phyloP scores from a whole-genome alignment of 2,888 invertebrate species.

The Sceliomorpha sp. region DNA sequence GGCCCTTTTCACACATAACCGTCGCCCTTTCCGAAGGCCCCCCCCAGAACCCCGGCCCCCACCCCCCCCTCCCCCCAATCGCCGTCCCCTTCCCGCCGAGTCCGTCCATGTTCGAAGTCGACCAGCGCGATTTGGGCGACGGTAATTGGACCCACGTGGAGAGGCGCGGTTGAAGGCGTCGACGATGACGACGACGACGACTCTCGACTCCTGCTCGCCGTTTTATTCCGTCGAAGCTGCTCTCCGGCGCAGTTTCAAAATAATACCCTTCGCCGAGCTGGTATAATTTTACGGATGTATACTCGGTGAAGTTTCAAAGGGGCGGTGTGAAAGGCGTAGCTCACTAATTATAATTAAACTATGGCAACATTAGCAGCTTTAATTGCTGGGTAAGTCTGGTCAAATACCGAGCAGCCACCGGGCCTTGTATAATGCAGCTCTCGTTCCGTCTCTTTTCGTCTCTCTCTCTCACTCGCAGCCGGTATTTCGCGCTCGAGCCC shows the following conservation, averaged over 20 bases:
- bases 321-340: conserved; percentile 78
- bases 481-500: conserved; percentile 4
- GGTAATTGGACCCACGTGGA: too few species aligned
- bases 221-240: conserved; percentile 1
- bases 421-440: conserved; percentile 29
- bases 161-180: too few species aligned
- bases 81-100: too few species aligned
- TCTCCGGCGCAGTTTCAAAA: conserved; percentile 17
- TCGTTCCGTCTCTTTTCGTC: neutral
- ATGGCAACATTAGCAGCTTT: conserved; percentile 78
- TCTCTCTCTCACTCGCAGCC: too few species aligned
- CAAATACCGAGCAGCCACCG: conserved; percentile 71
- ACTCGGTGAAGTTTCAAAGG: conserved; percentile 62
- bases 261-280: conserved; percentile 26
- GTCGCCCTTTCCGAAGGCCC: too few species aligned
- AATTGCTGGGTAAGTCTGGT: conserved; percentile 77
- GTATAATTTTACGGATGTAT: conserved; percentile 45
- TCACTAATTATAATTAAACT: conserved; percentile 80
- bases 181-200: too few species aligned
- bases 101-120: too few species aligned
- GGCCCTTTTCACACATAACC: too few species aligned
- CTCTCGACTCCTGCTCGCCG: too few species aligned
- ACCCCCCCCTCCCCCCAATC: too few species aligned
- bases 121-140: too few species aligned
- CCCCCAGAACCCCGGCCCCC: too few species aligned